Evolutionary conservation across 2,113 vertebrate genomes (phyloP), one percentile per base, ranked within the genome.

Genomic region (Pseudopipra pipra): DNA sequence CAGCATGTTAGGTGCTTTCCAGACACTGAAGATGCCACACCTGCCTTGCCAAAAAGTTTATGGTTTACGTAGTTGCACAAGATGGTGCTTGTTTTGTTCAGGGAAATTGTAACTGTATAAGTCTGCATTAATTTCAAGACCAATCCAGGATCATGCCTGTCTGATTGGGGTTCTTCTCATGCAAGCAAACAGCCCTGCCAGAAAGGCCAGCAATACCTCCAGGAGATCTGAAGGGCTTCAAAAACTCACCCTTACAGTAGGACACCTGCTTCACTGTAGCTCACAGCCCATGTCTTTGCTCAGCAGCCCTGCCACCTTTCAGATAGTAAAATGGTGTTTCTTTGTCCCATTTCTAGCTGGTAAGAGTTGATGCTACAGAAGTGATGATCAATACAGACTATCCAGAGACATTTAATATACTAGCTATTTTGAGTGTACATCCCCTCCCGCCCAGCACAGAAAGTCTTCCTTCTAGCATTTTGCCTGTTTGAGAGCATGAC

Each of bases 1-100:
- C 96, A 96, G 83, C 96, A 94, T 54, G 95, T 75, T 96, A 93
- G 95, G 96, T 96, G 92, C 85, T 96, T 96, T 96, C 96, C 96
- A 96, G 86, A 90, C 84, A 90, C 76, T 78, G 84, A 92, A 88
- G 77, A 87, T 89, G 80, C 96, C 95, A 92, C 66, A 90, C 80
- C 83, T 90, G 77, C 86, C 86, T 85, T 82, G 81, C 95, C 96
- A 96, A 94, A 92, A 87, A 81, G 65, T 84, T 95, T 47, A 93
- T 84, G 89, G 88, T 90, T 95, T 93, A 96, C 16, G 0, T 84
- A 94, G 68, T 19, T 92, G 89, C 86, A 94, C 96, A 97, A 97
- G 92, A 96, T 94, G 66, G 76, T 96, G 80, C 95, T 96, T 97
- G 96, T 94, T 95, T 85, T 66, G 49, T 76, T 95, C 23, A 1